phyloP scores from a whole-genome alignment of 2,888 invertebrate species.

The Salpingus planirostris region DNA sequence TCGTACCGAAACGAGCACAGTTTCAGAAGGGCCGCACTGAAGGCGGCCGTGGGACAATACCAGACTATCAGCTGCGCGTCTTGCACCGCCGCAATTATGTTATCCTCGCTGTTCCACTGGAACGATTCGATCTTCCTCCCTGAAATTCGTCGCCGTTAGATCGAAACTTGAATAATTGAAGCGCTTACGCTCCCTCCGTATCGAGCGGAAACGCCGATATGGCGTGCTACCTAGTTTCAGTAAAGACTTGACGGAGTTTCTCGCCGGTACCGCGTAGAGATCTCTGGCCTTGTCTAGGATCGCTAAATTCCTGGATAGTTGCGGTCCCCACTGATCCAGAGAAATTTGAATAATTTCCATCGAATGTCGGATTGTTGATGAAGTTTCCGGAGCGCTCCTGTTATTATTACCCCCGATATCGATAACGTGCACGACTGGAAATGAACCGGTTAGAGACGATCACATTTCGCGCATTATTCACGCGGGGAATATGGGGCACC shows the following conservation, averaged over 20 bases:
- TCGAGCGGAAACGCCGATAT: too few species aligned
- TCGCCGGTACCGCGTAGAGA: conserved; percentile 69
- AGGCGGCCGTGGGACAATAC: conserved; percentile 69
- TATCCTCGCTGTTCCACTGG: conserved; percentile 67
- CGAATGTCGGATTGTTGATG: conserved; percentile 65
- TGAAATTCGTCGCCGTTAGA: too few species aligned
- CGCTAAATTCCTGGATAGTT: conserved; percentile 73
- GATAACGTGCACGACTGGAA: conserved; percentile 70
- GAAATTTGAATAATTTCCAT: conserved; percentile 74
- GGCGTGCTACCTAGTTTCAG: conserved; percentile 59
- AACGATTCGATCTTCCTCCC: conserved; percentile 50
- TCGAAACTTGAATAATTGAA: too few species aligned
- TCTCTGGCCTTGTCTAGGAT: conserved; percentile 85
- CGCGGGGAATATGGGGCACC: conserved; percentile 40
- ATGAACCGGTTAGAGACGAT: conserved; percentile 5
- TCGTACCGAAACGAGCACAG: conserved; percentile 49
- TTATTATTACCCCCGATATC: conserved; percentile 72
- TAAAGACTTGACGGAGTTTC: conserved; percentile 54
- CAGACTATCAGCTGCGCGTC: conserved; percentile 73
- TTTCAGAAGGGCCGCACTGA: conserved; percentile 61
- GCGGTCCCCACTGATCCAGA: conserved; percentile 74
- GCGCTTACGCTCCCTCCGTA: too few species aligned
- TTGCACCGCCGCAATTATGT: conserved; percentile 70
- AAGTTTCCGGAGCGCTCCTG: conserved; percentile 61
- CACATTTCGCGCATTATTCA: neutral